Percentiles rank a stretch among this genome's conserved stretches.
These are phyloP conservation scores for Papio anubis DNA, from an alignment of 2,113 vertebrate species.

Conservation along the genomic window DNA sequence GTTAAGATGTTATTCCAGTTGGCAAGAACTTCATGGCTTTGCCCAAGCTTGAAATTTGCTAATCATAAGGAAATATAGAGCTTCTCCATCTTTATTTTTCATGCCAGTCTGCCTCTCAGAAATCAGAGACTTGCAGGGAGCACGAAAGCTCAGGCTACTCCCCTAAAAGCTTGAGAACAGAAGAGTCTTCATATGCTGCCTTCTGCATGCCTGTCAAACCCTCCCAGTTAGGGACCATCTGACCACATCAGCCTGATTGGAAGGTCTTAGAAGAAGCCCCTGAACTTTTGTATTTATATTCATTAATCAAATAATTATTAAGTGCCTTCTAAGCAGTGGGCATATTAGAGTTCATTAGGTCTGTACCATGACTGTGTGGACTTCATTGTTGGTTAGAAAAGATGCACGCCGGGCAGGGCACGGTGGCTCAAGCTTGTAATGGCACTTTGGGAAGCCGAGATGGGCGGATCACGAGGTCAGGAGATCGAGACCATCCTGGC, in stretches of 20 bases:
- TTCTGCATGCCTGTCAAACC: background rate
- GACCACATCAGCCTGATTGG: fast-evolving
- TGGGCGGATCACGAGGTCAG: too few relatives aligned
- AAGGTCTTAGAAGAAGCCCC: background rate
- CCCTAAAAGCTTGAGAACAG: background rate
- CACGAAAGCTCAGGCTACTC: background rate
- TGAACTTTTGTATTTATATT: background rate
- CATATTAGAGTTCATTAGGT: background rate
- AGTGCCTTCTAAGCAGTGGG: background rate
- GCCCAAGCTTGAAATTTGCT: background rate
- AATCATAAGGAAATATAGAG: fast-evolving
- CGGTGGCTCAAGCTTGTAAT: too few relatives aligned
- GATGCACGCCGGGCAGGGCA: background rate
- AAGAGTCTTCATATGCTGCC: too few relatives aligned
- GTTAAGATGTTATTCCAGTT: background rate
- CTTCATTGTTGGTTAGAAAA: background rate
- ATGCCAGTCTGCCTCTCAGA: fast-evolving
- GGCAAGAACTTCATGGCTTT: background rate
- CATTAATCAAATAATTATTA: background rate
- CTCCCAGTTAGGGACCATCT: too few relatives aligned
- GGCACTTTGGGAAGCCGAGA: too few relatives aligned
- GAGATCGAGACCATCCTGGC: too few relatives aligned
- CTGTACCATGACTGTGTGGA: background rate
- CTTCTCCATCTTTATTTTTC: background rate
- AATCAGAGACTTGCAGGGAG: background rate